A percentile compares a stretch with the other conserved stretches of the same genome.
These are phyloP conservation scores for Malachius bipustulatus DNA, from an alignment of 2,888 invertebrate genomes.

Conservation along the genomic window DNA sequence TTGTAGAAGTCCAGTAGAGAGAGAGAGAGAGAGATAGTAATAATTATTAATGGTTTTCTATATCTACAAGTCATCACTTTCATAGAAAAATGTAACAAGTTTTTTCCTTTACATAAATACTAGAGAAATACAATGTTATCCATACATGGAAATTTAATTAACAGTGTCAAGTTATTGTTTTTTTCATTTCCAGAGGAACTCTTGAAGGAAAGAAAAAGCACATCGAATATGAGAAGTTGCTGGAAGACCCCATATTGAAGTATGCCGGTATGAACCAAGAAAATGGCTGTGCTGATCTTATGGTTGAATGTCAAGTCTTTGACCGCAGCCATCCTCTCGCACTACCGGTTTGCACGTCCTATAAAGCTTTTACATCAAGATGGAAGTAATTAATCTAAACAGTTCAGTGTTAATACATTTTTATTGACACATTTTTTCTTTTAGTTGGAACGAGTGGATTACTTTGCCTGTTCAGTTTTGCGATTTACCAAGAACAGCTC, in stretches of 20 bases:
- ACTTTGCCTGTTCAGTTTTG: constrained; percentile 80
- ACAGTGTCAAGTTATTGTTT: too few relatives aligned
- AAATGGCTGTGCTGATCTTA: constrained; percentile 73
- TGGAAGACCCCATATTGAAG: constrained; percentile 79
- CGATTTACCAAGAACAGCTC: constrained; percentile 79
- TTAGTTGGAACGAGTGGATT: constrained; percentile 96
- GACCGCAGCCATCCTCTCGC: constrained; percentile 72
- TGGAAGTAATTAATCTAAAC: constrained; percentile 71
- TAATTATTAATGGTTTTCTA: too few relatives aligned
- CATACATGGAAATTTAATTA: too few relatives aligned
- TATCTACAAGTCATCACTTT: too few relatives aligned
- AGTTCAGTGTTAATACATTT: not conserved
- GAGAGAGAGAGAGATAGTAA: too few relatives aligned
- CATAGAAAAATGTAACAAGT: too few relatives aligned
- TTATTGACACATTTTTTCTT: constrained; percentile 18
- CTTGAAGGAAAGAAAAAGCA: constrained; percentile 81
- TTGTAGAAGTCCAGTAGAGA: too few relatives aligned
- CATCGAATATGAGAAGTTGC: constrained; percentile 76
- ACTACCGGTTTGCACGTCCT: constrained; percentile 77
- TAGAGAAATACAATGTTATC: too few relatives aligned
- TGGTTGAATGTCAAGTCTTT: constrained; percentile 76
- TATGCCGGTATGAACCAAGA: constrained; percentile 82
- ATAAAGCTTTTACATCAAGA: constrained; percentile 82
- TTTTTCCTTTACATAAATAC: too few relatives aligned
- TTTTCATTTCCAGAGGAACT: constrained; percentile 64